Conservation (phyloP, 2,113 vertebrate species). For the Oplegnathus fasciatus region DNA sequence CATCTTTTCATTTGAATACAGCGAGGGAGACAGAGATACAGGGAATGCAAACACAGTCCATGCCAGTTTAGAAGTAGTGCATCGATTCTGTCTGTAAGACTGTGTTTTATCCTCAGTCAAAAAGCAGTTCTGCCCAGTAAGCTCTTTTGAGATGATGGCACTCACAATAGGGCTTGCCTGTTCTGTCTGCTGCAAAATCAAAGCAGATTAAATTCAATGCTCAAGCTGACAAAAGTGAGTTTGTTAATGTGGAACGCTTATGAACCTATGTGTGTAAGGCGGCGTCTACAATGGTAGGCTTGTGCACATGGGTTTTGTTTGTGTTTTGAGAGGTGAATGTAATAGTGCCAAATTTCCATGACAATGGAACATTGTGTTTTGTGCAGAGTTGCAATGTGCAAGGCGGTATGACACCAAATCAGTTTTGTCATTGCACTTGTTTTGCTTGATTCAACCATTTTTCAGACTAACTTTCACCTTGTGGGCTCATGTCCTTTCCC, state of each 20-base stretch:
- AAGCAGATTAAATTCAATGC: slow-evolving; percentile 69
- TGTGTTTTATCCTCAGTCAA: slow-evolving; percentile 70
- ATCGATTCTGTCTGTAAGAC: slow-evolving; percentile 65
- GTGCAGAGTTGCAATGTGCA: slow-evolving; percentile 65
- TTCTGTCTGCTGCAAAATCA: slow-evolving; percentile 69
- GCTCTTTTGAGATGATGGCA: slow-evolving; percentile 68
- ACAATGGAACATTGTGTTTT: slow-evolving; percentile 73
- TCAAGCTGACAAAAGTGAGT: slow-evolving; percentile 56
- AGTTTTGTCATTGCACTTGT: slow-evolving; percentile 56
- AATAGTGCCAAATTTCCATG: slow-evolving; percentile 62
- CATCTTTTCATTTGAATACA: slow-evolving; percentile 61
- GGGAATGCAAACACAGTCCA: slow-evolving; percentile 54
- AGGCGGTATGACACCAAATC: slow-evolving; percentile 37
- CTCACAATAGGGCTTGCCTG: slow-evolving; percentile 52
- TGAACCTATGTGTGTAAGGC: not conserved
- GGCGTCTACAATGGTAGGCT: slow-evolving; percentile 12
- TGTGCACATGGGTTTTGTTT: slow-evolving; percentile 26
- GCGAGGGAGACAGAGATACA: slow-evolving; percentile 36
- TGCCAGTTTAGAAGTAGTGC: slow-evolving; percentile 44
- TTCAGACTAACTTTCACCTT: slow-evolving; percentile 51
- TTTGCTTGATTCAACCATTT: slow-evolving; percentile 66
- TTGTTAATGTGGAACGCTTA: slow-evolving; percentile 48
- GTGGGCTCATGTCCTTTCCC: slow-evolving; percentile 18
- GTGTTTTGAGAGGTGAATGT: slow-evolving; percentile 40
- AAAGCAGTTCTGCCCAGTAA: slow-evolving; percentile 73